Evolutionary conservation across 1,140 invertebrate species (phyloP), one percentile per base, ranked within the genome.

Genomic region (Cotesia vestalis): DNA sequence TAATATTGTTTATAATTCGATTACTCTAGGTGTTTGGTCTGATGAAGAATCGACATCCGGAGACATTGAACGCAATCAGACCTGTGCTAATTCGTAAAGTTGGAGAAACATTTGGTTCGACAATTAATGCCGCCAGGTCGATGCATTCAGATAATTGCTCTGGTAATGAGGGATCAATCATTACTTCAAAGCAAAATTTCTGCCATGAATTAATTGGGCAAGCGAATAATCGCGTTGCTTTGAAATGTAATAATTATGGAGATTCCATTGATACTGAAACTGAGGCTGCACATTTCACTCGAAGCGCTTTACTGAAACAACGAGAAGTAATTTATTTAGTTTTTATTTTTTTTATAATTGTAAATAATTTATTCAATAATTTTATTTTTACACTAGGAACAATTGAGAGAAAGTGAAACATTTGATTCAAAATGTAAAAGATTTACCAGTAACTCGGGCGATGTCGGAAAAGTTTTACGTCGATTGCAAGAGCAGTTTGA

Each of bases 81-180:
- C 60, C 68, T 3, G n/a, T 70, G 17, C 60, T 70, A 6, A 63
- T 63, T 52, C 60, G 62, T 5, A 70, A 70, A 70, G n/a, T 70
- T 14, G 59, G 60, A 20, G 11, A 35, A 11, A 51, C 34, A n/a
- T 27, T 63, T 2, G 6, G 52, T 52, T 27, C 68, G 12, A 38
- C 27, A 11, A 12, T 38, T 2, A n/a, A n/a, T 38, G 4, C 38
- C 9, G 4, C 38, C 4, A 2, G 38, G n/a, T 8, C 35, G 34
- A 14, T 40, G 5, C n/a, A 63, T 14, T 9, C 5, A 3, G 8
- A 63, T 12, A 14, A n/a, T n/a, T n/a, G n/a, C n/a, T n/a, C n/a
- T n/a, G n/a, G n/a, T n/a, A n/a, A 61, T 4, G 4, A 20, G 34
- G 59, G 11, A 27, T 27, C 59, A 5, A 57, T 20, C 12, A 57